Evolutionary conservation across 2,888 invertebrate genomes (phyloP), one percentile per base, ranked within the genome.

Genomic region (Tinea pellionella): DNA sequence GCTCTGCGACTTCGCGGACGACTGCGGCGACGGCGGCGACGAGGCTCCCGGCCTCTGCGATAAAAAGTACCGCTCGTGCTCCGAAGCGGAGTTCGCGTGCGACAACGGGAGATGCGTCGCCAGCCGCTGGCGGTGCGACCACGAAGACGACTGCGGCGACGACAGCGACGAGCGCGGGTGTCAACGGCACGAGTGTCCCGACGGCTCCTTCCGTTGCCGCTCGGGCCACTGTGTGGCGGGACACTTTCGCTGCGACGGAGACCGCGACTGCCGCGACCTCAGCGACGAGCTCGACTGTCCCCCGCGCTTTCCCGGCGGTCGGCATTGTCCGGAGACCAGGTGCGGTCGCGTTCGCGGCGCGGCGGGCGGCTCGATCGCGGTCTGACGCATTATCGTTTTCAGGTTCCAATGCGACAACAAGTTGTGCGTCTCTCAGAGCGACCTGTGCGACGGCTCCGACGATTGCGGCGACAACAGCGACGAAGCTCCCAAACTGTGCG

Each of bases 141-240:
- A 95, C 78, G 97, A 98, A 75, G 96, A 98, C 73, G 98, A 99
- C 74, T 99, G 98, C 70, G 96, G 97, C 0, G 98, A 99, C 76
- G 94, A 94, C 67, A 93, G 95, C 2, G 99, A 99, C 72, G 97
- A 97, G 76, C 81, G 91, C 62, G 92, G 92, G 60, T 97, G 97
- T 70, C 92, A 91, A 58, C 93, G 92, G 2, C 96, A 93, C 80
- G 91, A 93, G 69, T 96, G 96, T 82, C 95, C 94, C 88, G 93
- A 94, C 64, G 94, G 94, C 32, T 95, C 95, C 12, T 97, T 96
- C 93, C 95, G 96, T 78, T 97, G 97, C 70, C 89, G 90, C 59
- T 96, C 95, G 13, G 97, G 97, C 0, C 98, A 98, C 73, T 98
- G 98, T 72, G 95, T 98, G 64, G 94, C 96, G 0, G 89, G 93